Base-by-base conservation (phyloP, 1,140 invertebrate species). In the Hyposmocoma kahamanoa region DNA sequence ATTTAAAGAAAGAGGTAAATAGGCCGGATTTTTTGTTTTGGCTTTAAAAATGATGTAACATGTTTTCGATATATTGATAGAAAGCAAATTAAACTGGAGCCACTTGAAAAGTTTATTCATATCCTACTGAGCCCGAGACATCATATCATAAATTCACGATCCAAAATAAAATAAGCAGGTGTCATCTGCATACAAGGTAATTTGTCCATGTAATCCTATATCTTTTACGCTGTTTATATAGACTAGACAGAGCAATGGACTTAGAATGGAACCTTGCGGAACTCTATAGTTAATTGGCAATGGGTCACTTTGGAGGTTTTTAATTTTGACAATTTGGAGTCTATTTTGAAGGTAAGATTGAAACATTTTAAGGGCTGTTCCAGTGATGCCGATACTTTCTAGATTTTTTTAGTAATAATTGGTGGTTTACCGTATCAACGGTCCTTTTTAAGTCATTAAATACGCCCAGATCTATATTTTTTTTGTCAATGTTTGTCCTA, bases 141-240 rank as follows among this genome's bases (percentile, higher is more conserved):
- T 39, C 4, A 19, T 19, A 5, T 19, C 19, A 19, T 39, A 19
- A 10, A 39, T 39, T 8, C 3, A 18, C 18, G 2, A 6, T 5
- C 36, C 36, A 19, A 39, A 39, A 19, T 39, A 39, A 19, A 39
- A 39, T n/a, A 39, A 19, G n/a, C 36, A 39, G 13, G 36, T 39
- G 18, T 39, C 36, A 19, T 39, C 36, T 20, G 36, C 36, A 19
- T 39, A 39, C 13, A 39, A 20, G 9, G 36, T 39, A 8, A 20
- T 5, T 8, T 39, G 36, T 15, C 36, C 36, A 6, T 8, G 3
- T n/a, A 39, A n/a, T 5, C 19, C 36, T 19, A 39, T 8, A 5
- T 20, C n/a, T 2, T 3, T 19, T 5, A 39, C 20, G 20, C n/a
- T 39, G 36, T 39, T 39, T 39, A 39, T 20, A n/a, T 39, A 39